Evolutionary conservation across 2,888 invertebrate species (phyloP).

Genomic region (Acronicta alni): DNA sequence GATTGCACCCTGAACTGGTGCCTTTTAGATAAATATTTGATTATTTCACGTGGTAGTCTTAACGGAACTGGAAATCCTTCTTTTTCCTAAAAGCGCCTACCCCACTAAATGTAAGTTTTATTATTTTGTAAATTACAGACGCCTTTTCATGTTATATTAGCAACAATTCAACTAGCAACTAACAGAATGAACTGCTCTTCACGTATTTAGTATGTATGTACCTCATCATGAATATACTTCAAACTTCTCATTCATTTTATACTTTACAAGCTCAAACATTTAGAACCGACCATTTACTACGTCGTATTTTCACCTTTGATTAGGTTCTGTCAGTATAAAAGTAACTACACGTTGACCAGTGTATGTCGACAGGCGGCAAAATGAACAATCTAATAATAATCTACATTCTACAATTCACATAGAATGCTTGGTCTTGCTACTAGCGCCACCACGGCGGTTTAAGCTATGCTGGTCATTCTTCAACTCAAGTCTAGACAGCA

Average conservation of each 20-base stretch:
- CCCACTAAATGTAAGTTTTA: slow-evolving; percentile 3
- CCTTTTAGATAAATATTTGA: too few species aligned
- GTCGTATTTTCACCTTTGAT: slow-evolving; percentile 9
- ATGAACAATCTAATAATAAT: not conserved
- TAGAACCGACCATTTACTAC: slow-evolving; percentile 14
- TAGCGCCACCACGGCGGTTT: not conserved
- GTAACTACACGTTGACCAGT: slow-evolving; percentile 1
- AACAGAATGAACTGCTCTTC: slow-evolving; percentile 10
- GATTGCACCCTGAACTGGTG: too few species aligned
- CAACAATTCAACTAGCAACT: slow-evolving; percentile 25
- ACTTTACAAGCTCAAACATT: slow-evolving; percentile 7
- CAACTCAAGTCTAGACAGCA: slow-evolving; percentile 20
- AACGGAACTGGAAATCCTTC: too few species aligned
- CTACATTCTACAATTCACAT: slow-evolving; percentile 1
- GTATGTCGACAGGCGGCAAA: not conserved
- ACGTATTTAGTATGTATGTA: not conserved
- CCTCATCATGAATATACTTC: not conserved
- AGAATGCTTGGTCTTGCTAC: not conserved
- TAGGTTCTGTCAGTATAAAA: not conserved
- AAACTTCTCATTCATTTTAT: not conserved
- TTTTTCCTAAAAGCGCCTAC: not conserved
- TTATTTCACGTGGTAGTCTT: too few species aligned
- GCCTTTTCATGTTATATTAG: slow-evolving; percentile 26
- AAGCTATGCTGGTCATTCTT: slow-evolving; percentile 1
- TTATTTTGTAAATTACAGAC: not conserved